Percentiles rank a stretch among this genome's conserved stretches.
These are phyloP conservation scores for Asbolus verrucosus DNA, from an alignment of 1,140 invertebrate species.

Conservation along the genomic window DNA sequence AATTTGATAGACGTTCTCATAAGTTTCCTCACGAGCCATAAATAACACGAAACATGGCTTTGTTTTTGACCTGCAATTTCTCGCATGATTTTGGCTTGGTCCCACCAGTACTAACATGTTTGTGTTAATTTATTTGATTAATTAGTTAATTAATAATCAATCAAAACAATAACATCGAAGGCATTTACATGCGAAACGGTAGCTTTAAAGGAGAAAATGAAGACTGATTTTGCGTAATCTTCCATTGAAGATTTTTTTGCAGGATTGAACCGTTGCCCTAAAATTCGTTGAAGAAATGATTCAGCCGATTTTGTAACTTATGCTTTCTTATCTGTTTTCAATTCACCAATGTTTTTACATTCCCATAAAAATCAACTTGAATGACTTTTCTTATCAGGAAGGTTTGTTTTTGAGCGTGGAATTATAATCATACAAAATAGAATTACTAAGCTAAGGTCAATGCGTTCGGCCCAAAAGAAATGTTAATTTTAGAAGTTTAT, in stretches of 20 bases:
- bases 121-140: too few relatives aligned
- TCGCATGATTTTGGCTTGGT: too few relatives aligned
- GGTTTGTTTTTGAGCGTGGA: constrained; percentile 41
- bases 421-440: constrained; percentile 33
- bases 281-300: constrained; percentile 24
- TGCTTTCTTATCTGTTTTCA: constrained; percentile 34
- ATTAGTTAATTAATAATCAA: too few relatives aligned
- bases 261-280: too few relatives aligned
- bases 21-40: constrained; percentile 34
- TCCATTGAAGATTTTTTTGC: too few relatives aligned
- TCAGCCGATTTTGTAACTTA: constrained; percentile 32
- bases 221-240: too few relatives aligned
- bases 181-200: too few relatives aligned
- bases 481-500: constrained; percentile 31
- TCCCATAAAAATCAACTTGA: constrained; percentile 51
- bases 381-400: constrained; percentile 48
- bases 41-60: constrained; percentile 6
- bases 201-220: too few relatives aligned
- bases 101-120: too few relatives aligned
- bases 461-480: constrained; percentile 39
- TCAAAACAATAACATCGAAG: too few relatives aligned
- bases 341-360: constrained; percentile 39
- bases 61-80: constrained; percentile 13
- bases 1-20: constrained; percentile 33
- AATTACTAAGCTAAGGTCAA: constrained; percentile 47